Percentiles rank a stretch among this genome's conserved stretches.
These are phyloP conservation scores for Antrozous pallidus DNA, from an alignment of 2,797 vertebrate species.

Conservation along the genomic window DNA sequence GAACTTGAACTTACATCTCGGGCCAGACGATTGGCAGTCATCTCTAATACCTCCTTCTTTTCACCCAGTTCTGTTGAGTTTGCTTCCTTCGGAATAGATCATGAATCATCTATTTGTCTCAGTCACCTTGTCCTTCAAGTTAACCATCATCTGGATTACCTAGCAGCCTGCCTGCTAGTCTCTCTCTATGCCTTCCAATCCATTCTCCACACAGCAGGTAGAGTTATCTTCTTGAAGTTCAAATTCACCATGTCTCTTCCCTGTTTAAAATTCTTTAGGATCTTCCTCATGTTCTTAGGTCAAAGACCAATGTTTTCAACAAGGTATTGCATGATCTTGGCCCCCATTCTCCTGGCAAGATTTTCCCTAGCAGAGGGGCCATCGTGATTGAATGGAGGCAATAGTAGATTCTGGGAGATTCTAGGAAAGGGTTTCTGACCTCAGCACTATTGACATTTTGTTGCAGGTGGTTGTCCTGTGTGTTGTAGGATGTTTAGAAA, in stretches of 20 bases:
- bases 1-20: not conserved
- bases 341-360: fast-evolving
- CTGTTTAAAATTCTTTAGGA: not conserved
- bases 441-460: not conserved
- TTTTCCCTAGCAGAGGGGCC: not conserved
- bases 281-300: not conserved
- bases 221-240: not conserved
- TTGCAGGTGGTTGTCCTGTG: not conserved
- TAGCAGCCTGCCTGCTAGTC: not conserved
- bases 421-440: not conserved
- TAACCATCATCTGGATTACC: not conserved
- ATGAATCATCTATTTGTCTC: not conserved
- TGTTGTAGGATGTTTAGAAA: not conserved
- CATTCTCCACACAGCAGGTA: not conserved
- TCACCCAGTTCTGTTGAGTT: not conserved
- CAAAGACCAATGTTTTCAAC: not conserved
- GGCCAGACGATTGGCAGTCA: not conserved
- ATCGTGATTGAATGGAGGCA: fast-evolving
- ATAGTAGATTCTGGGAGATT: no score
- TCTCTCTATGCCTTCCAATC: not conserved
- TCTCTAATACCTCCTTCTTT: not conserved
- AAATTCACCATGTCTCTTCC: not conserved
- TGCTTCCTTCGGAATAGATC: not conserved
- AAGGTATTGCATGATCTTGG: not conserved
- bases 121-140: not conserved